Conservation (phyloP, 2,113 vertebrate species). For the Corynorhinus townsendii region DNA sequence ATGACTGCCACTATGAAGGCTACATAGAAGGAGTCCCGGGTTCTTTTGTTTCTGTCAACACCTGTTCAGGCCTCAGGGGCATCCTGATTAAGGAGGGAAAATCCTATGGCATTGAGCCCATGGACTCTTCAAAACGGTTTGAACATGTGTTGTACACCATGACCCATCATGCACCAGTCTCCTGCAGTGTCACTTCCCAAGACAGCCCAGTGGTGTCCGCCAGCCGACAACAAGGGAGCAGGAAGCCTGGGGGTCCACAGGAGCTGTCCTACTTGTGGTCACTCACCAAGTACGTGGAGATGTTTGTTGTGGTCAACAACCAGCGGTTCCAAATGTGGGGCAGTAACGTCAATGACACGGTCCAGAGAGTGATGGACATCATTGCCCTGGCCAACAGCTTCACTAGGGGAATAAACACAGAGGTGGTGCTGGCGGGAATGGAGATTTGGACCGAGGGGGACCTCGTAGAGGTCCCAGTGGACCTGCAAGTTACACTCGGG, state of each 20-base stretch:
- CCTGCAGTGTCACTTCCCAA: slow-evolving; percentile 20
- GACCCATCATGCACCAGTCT: background rate
- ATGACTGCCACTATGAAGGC: slow-evolving; percentile 68
- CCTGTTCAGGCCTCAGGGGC: slow-evolving; percentile 72
- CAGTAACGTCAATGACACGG: slow-evolving; percentile 25
- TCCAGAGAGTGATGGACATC: slow-evolving; percentile 50
- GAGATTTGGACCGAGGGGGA: slow-evolving; percentile 56
- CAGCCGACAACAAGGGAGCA: background rate
- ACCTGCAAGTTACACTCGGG: too few species aligned
- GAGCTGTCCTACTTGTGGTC: background rate
- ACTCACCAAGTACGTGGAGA: slow-evolving; percentile 63
- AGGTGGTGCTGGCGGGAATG: slow-evolving; percentile 59
- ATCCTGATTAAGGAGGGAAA: slow-evolving; percentile 52
- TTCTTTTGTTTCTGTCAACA: slow-evolving; percentile 59
- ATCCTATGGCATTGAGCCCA: slow-evolving; percentile 65
- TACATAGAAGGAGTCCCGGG: slow-evolving; percentile 56
- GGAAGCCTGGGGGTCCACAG: background rate
- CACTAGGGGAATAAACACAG: slow-evolving; percentile 49
- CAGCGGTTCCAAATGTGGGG: slow-evolving; percentile 66
- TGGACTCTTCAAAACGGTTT: background rate
- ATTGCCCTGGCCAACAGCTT: slow-evolving; percentile 69
- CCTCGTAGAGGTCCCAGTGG: too few species aligned
- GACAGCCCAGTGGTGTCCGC: background rate
- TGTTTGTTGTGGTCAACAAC: slow-evolving; percentile 66
- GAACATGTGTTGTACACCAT: slow-evolving; percentile 59